A percentile compares a stretch with the other conserved stretches of the same genome.
phyloP scores from a whole-genome alignment of 2,888 invertebrate genomes.

The Drosophila affinis region DNA sequence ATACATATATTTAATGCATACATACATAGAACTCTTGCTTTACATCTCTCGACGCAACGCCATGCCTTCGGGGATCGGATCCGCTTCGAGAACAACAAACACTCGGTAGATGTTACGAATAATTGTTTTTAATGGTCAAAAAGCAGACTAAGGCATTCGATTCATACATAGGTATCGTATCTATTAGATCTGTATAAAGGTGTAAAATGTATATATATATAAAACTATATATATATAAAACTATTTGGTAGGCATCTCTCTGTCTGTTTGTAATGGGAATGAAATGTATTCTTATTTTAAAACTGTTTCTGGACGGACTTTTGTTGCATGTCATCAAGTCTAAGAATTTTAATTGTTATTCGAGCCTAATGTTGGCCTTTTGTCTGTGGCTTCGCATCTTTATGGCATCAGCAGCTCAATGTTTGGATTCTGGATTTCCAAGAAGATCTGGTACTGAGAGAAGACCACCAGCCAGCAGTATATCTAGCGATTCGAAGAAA shows the following conservation, averaged over 20 bases:
- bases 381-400: neutral
- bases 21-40: constrained; percentile 27
- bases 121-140: constrained; percentile 37
- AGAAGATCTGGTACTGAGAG: constrained; percentile 92
- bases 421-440: constrained; percentile 92
- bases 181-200: constrained; percentile 32
- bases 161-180: constrained; percentile 11
- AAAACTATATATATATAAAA: constrained; percentile 36
- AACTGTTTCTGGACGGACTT: constrained; percentile 56
- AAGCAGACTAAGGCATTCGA: constrained; percentile 43
- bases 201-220: constrained; percentile 41
- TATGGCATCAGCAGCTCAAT: constrained; percentile 87
- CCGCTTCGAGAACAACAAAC: neutral
- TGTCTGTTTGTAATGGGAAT: constrained; percentile 31
- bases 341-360: constrained; percentile 25
- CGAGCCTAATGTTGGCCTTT: constrained; percentile 12
- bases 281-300: constrained; percentile 30
- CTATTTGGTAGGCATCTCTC: constrained; percentile 40
- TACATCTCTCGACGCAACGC: constrained; percentile 5
- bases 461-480: constrained; percentile 94
- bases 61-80: neutral
- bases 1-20: constrained; percentile 31
- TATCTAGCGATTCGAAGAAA: constrained; percentile 87
- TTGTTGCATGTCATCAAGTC: constrained; percentile 25
- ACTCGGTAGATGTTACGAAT: constrained; percentile 5